Base-by-base conservation (phyloP, 1,140 invertebrate species). In the Sarcophaga bullata region DNA sequence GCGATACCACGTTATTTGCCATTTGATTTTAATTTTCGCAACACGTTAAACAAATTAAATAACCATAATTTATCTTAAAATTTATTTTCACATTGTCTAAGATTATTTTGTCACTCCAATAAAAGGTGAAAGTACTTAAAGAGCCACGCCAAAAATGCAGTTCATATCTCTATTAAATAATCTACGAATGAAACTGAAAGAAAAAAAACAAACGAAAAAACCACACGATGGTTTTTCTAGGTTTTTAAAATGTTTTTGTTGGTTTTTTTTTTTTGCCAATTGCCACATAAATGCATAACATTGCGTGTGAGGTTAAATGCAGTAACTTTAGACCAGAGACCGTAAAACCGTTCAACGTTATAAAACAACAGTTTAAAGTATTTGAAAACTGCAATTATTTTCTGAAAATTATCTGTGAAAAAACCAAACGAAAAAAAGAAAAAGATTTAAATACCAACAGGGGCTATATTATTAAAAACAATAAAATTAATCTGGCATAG, bases 91-190 rank as follows among this genome's bases (percentile, higher is more conserved):
- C 54, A 58, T 58, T 58, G 54, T 58, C 15, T 58, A 58, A n/a
- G 54, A 58, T 58, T n/a, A 58, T 58, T n/a, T 58, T 58, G 54
- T 58, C 54, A 58, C 54, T n/a, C 15, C 54, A 58, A 11, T 58
- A 58, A 58, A n/a, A 58, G 54, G 54, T 58, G 54, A 58, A 58
- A 58, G 54, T 58, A n/a, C 54, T 58, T 58, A n/a, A 58, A 58
- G n/a, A 58, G 52, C 52, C 52, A 54, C 7, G 54, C 54, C 54
- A 58, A 58, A 58, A 58, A 11, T 58, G 54, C 54, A 58, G 2
- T 58, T 58, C 54, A 58, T 58, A 58, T 58, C 54, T 58, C 2
- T 58, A 58, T 13, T 58, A 58, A 58, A 58, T 58, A 3, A 58
- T 58, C 54, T 15, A 58, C n/a, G 54, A 58, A 58, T 58, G n/a